Base-by-base conservation (phyloP, 2,113 vertebrate species). In the Gallinago paraguaiae region DNA sequence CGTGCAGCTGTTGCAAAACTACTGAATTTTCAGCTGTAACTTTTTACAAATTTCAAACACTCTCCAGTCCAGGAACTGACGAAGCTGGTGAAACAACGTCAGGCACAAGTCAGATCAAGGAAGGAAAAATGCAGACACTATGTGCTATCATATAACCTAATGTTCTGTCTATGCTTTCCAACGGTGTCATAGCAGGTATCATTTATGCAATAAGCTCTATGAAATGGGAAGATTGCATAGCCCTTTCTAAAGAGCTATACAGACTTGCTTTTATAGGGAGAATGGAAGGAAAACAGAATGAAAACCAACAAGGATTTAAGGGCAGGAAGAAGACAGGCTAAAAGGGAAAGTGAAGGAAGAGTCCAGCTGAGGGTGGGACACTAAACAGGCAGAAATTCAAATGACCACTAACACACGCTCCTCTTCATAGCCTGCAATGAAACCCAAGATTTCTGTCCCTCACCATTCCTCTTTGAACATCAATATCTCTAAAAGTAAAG, bases 181-280 rank as follows among this genome's bases (percentile, higher is more conserved):
- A 51, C 0, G 0, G 27, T 18, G 28, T 17, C 9, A 9, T 2
- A 70, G 30, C 50, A 67, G 43, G 28, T 25, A 33, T 0, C 0
- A 1, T 41, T 90, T 30, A 63, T 48, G 20, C 41, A 82, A 13
- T 56, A 71, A 79, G 23, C 5, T 69, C 31, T 46, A 18, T 3
- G 25, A 84, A 82, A 86, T 4, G 7, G 50, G 17, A 92, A 80
- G 17, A 51, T 2, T 18, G 10, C 25, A 30, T 0, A 69, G 53
- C 4, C 64, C 17, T 67, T 72, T 71, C 31, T 39, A 13, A 71
- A 86, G 27, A 6, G 17, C 46, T 41, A 22, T 2, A 56, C 1
- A n/a, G 13, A 6, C 23, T 53, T 48, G 33, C 14, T 64, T 86
- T 64, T n/a, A 53, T 0, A 76, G 13, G 30, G 3, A 71, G 35